Evolutionary conservation across 2,113 vertebrate genomes (phyloP).

Genomic region (Eira barbara): DNA sequence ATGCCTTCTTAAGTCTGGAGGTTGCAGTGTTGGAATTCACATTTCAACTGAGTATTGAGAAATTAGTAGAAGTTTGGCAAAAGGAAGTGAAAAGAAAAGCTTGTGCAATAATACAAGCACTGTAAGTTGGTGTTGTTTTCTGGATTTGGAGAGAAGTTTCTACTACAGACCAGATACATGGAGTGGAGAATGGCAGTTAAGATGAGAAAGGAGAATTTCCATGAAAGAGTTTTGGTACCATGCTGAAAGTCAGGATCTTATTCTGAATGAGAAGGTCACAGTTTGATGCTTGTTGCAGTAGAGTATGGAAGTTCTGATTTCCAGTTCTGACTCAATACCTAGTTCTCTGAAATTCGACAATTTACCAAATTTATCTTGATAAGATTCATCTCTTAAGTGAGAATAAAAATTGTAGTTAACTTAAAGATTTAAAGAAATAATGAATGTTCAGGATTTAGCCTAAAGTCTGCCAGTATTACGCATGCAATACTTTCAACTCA

Average conservation of each 20-base stretch:
- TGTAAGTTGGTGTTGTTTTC: not conserved
- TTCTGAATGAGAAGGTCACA: not conserved
- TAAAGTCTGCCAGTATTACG: not conserved
- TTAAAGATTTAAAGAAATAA: not conserved
- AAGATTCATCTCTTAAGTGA: not conserved
- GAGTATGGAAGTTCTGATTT: not conserved
- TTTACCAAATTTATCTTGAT: not conserved
- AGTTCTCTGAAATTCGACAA: not conserved
- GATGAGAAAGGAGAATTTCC: not conserved
- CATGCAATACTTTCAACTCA: not conserved
- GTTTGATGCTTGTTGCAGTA: not conserved
- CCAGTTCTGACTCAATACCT: not conserved
- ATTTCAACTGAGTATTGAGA: not conserved
- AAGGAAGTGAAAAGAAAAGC: not conserved
- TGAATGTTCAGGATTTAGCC: not conserved
- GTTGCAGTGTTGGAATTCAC: not conserved
- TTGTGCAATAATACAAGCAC: not conserved
- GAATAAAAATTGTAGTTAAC: not conserved
- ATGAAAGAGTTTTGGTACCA: not conserved
- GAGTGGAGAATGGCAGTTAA: not conserved
- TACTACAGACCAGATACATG: not conserved
- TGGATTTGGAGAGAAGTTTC: not conserved
- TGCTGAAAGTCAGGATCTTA: not conserved
- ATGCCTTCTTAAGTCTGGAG: not conserved
- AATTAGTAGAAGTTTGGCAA: conserved; percentile 14